These are phyloP conservation scores for Morpho helenor DNA, from an alignment of 2,888 invertebrate species.

Conservation along the genomic window DNA sequence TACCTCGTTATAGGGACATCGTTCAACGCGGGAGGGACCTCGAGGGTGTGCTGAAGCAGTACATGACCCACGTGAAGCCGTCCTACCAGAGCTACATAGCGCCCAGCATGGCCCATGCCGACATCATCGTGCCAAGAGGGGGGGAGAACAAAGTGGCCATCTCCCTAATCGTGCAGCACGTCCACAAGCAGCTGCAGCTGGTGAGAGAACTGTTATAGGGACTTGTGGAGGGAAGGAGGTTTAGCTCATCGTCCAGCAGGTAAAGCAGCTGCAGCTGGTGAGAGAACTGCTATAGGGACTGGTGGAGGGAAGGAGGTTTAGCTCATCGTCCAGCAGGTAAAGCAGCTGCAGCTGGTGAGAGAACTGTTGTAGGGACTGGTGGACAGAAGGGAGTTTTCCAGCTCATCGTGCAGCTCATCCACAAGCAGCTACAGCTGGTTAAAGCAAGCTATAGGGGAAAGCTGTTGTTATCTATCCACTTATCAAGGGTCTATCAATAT, in stretches of 20 bases:
- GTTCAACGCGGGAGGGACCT: conserved; percentile 94
- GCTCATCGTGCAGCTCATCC: too few relatives aligned
- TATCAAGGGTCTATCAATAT: too few relatives aligned
- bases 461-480: too few relatives aligned
- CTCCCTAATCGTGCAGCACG: conserved; percentile 97
- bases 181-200: conserved; percentile 96
- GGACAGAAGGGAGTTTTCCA: too few relatives aligned
- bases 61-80: conserved; percentile 97
- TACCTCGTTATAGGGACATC: conserved; percentile 83
- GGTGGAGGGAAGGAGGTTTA: too few relatives aligned
- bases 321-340: conserved; percentile 87
- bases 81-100: conserved; percentile 98
- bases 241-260: too few relatives aligned
- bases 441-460: too few relatives aligned
- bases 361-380: not conserved
- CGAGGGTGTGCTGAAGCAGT: conserved; percentile 97
- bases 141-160: conserved; percentile 98
- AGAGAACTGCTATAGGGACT: conserved; percentile 32
- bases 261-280: conserved; percentile 95
- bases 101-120: conserved; percentile 95
- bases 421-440: too few relatives aligned
- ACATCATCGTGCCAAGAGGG: conserved; percentile 98
- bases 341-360: conserved; percentile 92
- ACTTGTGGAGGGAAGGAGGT: too few relatives aligned
- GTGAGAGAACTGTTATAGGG: conserved; percentile 59